These are phyloP conservation scores for Lissonota sp. DNA, from an alignment of 2,888 invertebrate genomes.

Conservation along the genomic window DNA sequence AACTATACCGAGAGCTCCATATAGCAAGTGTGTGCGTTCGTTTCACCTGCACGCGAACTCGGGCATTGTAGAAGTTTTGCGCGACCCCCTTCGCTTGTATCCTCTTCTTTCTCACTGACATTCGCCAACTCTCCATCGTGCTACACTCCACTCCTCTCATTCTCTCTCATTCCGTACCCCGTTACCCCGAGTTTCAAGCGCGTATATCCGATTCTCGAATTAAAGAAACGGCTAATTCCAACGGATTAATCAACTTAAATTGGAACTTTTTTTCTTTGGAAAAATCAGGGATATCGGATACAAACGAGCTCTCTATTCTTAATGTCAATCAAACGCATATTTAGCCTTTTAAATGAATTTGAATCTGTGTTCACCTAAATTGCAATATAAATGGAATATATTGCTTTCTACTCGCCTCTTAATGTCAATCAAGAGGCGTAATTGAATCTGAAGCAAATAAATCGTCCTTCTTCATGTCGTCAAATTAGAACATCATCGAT, in stretches of 20 bases:
- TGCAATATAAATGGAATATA: too few relatives aligned
- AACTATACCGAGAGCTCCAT: constrained; percentile 51
- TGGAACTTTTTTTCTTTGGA: constrained; percentile 56
- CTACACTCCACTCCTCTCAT: too few relatives aligned
- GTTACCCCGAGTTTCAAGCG: too few relatives aligned
- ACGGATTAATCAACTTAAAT: constrained; percentile 74
- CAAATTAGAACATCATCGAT: background rate
- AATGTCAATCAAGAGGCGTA: background rate
- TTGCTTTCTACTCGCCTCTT: too few relatives aligned
- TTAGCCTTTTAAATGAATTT: too few relatives aligned
- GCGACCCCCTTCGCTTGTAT: constrained; percentile 31
- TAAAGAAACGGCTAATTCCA: constrained; percentile 70
- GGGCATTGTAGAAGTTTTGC: constrained; percentile 41
- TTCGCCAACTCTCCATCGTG: constrained; percentile 4
- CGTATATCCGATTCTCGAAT: constrained; percentile 22
- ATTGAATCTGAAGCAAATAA: too few relatives aligned
- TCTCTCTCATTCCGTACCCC: too few relatives aligned
- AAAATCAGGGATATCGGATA: too few relatives aligned
- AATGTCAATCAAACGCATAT: too few relatives aligned
- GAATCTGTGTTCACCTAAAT: too few relatives aligned
- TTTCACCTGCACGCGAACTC: constrained; percentile 57
- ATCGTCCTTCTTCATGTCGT: too few relatives aligned
- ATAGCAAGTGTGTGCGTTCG: constrained; percentile 53
- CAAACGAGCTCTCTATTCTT: too few relatives aligned
- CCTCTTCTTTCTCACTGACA: constrained; percentile 30